Evolutionary conservation across 2,797 vertebrate genomes (phyloP).

Genomic region (Etheostoma nigrum): DNA sequence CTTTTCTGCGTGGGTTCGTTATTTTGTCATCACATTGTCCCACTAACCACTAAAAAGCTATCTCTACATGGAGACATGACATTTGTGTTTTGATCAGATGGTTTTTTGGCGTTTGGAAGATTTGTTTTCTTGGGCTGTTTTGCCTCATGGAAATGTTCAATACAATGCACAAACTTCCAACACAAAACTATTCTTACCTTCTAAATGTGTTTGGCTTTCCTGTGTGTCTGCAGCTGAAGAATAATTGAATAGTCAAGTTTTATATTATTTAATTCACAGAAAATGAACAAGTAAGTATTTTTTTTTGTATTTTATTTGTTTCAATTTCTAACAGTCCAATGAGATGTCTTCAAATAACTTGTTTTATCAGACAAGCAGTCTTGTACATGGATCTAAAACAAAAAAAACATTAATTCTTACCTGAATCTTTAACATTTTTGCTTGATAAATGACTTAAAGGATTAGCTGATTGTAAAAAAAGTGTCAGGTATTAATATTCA

Average conservation of each 20-base stretch:
- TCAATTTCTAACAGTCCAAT: neutral
- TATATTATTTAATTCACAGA: neutral
- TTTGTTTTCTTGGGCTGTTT: neutral
- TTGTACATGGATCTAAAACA: neutral
- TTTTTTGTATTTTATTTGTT: neutral
- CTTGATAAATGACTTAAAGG: neutral
- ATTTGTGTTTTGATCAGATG: conserved; percentile 44
- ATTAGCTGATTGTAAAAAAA: neutral
- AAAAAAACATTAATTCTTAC: neutral
- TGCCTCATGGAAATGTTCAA: neutral
- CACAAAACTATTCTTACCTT: neutral
- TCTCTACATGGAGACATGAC: conserved; percentile 37
- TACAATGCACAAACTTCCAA: neutral
- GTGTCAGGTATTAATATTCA: neutral
- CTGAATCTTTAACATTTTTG: neutral
- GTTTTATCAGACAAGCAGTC: neutral
- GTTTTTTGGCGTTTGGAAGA: conserved; percentile 30
- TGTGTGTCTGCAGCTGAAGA: neutral
- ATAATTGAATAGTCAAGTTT: neutral
- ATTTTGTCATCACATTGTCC: conserved; percentile 48
- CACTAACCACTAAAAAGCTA: conserved; percentile 34
- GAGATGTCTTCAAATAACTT: neutral
- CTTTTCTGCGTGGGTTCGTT: conserved; percentile 26
- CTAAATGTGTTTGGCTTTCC: neutral
- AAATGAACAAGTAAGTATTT: neutral